Conservation (phyloP, 2,113 vertebrate species). For the Forbesichthys papilliferus region DNA sequence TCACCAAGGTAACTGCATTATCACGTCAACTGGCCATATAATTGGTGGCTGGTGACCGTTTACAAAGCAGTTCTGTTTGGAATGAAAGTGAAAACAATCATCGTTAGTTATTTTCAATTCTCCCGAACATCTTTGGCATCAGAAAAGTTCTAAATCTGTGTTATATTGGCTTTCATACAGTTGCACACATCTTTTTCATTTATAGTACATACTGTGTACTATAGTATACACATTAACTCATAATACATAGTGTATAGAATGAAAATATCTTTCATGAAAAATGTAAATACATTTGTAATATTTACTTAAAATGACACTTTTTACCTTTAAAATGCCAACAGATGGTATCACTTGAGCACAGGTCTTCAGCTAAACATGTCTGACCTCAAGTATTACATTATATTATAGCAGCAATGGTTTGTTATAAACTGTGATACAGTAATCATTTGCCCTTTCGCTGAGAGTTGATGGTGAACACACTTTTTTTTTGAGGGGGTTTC, state of each 20-base stretch:
- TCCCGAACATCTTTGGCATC: neutral
- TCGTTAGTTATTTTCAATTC: neutral
- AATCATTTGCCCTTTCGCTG: constrained; percentile 34
- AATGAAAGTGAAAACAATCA: neutral
- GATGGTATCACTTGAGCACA: too few species aligned
- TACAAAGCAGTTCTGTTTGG: neutral
- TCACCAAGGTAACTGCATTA: constrained; percentile 81
- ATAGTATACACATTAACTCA: too few species aligned
- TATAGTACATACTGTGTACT: neutral
- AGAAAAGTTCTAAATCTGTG: too few species aligned
- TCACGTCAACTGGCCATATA: too few species aligned
- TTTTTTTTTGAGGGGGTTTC: neutral
- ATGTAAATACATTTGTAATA: neutral
- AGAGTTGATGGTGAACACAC: neutral
- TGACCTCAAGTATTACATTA: too few species aligned
- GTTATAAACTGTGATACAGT: neutral
- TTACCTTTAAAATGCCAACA: too few species aligned
- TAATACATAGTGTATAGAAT: neutral
- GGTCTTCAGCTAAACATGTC: too few species aligned
- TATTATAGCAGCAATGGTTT: neutral
- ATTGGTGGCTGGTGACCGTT: too few species aligned
- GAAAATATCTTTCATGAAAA: neutral
- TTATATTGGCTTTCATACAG: too few species aligned
- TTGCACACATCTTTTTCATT: neutral
- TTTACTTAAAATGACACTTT: neutral